phyloP scores from a whole-genome alignment of 1,140 invertebrate genomes.

The Lordiphosa stackelbergi region DNA sequence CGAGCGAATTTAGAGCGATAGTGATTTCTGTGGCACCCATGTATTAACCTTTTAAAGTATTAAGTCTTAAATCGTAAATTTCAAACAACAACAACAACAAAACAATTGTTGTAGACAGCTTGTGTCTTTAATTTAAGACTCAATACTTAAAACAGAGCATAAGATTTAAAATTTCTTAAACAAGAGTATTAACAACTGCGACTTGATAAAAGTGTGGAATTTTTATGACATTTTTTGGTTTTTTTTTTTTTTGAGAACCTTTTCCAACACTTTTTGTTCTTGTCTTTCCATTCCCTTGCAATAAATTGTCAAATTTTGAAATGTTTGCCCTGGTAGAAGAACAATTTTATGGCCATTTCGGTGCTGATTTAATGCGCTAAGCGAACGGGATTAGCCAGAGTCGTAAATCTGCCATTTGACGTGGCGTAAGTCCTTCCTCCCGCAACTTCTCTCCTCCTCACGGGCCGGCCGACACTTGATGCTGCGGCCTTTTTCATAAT shows the following conservation, averaged over 20 bases:
- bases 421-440: constrained; percentile 22
- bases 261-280: constrained; percentile 5
- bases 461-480: constrained; percentile 30
- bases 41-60: too few relatives aligned
- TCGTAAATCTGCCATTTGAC: constrained; percentile 50
- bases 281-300: constrained; percentile 11
- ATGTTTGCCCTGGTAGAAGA: constrained; percentile 48
- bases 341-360: constrained; percentile 68
- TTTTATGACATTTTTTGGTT: constrained; percentile 11
- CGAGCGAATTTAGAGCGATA: too few relatives aligned
- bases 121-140: too few relatives aligned
- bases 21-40: too few relatives aligned
- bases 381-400: constrained; percentile 55
- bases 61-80: too few relatives aligned
- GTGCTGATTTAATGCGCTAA: constrained; percentile 67
- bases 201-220: neutral
- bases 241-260: constrained; percentile 21
- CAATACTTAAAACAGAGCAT: too few relatives aligned
- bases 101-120: too few relatives aligned
- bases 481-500: constrained; percentile 66
- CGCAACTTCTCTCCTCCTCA: neutral
- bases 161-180: neutral
- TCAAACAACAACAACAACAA: too few relatives aligned
- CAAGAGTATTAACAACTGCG: neutral
- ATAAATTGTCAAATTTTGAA: constrained; percentile 72